These are phyloP conservation scores for Sinhomidia bicolor DNA, from an alignment of 2,888 invertebrate genomes.

Conservation along the genomic window DNA sequence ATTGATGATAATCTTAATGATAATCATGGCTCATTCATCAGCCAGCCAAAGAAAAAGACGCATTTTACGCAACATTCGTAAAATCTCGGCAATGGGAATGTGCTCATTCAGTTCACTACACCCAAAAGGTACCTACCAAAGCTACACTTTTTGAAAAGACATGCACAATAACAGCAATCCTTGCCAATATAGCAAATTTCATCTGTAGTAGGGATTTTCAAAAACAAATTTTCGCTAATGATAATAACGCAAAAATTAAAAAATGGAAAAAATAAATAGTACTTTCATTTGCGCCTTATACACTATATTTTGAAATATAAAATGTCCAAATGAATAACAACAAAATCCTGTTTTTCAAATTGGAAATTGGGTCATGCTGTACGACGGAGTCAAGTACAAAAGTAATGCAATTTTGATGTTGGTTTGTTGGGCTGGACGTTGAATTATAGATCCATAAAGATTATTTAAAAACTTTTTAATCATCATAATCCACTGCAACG, in stretches of 20 bases:
- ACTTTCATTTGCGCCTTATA: background rate
- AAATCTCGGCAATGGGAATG: too few relatives aligned
- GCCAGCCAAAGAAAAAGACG: background rate
- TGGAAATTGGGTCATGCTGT: background rate
- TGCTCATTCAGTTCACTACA: background rate
- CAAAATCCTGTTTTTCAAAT: background rate
- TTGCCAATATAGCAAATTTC: too few relatives aligned
- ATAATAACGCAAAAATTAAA: background rate
- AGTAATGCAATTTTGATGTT: background rate
- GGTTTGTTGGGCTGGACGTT: background rate
- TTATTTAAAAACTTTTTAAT: too few relatives aligned
- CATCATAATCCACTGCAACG: too few relatives aligned
- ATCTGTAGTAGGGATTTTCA: too few relatives aligned
- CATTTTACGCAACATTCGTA: background rate
- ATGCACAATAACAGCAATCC: too few relatives aligned
- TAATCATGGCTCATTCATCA: background rate
- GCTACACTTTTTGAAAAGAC: too few relatives aligned
- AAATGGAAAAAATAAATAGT: background rate
- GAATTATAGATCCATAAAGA: too few relatives aligned
- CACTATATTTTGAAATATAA: background rate
- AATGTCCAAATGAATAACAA: background rate
- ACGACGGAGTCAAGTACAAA: background rate
- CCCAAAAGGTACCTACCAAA: background rate
- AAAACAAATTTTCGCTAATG: background rate
- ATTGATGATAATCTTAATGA: background rate